These are phyloP conservation scores for Byasa hedistus DNA, from an alignment of 2,888 invertebrate genomes.

Conservation along the genomic window DNA sequence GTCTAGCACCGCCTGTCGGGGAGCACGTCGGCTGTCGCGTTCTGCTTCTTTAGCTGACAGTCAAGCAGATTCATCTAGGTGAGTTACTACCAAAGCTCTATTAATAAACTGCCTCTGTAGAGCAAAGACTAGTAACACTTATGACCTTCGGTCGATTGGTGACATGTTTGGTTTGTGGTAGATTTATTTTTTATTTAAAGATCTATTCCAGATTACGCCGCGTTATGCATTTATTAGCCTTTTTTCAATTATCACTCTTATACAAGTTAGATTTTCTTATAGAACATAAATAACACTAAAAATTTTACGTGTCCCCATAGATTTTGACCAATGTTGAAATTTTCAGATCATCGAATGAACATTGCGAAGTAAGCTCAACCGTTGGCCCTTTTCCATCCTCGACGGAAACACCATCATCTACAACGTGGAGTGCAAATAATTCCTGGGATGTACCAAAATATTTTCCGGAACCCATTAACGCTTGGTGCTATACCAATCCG, in stretches of 20 bases:
- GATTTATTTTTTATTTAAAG: too few species aligned
- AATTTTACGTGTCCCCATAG: too few species aligned
- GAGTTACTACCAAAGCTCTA: background rate
- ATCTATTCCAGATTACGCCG: too few species aligned
- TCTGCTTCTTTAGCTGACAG: conserved; percentile 38
- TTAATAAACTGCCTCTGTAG: background rate
- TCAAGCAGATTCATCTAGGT: conserved; percentile 45
- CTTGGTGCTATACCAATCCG: conserved; percentile 42
- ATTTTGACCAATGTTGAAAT: conserved; percentile 9
- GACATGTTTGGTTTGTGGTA: too few species aligned
- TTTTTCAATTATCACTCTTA: too few species aligned
- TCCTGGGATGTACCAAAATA: conserved; percentile 45
- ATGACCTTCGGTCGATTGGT: too few species aligned
- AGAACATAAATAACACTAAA: too few species aligned
- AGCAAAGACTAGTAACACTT: background rate
- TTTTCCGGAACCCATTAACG: conserved; percentile 39
- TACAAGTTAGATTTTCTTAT: background rate
- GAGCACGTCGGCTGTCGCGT: conserved; percentile 37
- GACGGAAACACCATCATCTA: conserved; percentile 39
- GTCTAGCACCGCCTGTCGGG: conserved; percentile 33
- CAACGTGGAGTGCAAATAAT: conserved; percentile 42
- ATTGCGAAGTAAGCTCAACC: conserved; percentile 68
- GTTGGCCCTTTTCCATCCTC: conserved; percentile 58
- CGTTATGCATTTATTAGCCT: too few species aligned
- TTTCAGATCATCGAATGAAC: conserved; percentile 48